A percentile compares a stretch with the other conserved stretches of the same genome.
Evolutionary conservation across 35 echinoderm and acorn worm species (phyloP).

Genomic region (Strongylocentrotus purpuratus): DNA sequence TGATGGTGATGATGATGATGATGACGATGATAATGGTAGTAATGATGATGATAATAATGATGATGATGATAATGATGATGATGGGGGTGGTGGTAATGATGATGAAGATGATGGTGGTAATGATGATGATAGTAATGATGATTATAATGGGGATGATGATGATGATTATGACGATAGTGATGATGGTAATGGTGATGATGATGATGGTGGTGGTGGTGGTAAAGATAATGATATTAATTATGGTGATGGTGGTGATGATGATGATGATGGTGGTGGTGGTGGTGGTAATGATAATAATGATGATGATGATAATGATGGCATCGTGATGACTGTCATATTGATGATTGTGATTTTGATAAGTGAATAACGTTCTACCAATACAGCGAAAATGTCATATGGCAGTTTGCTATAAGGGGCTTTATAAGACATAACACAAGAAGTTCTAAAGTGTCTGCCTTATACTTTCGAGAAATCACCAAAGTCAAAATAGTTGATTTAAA

Average conservation of each 20-base stretch:
- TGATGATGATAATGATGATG: not conserved
- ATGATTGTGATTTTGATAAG: not conserved
- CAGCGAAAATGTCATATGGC: too few relatives aligned
- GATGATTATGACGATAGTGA: not conserved
- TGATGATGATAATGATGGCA: not conserved
- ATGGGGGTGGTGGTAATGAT: not conserved
- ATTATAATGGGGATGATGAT: not conserved
- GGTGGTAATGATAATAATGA: not conserved
- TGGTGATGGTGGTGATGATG: not conserved
- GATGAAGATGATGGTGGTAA: not conserved
- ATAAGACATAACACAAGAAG: too few relatives aligned
- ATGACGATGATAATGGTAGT: not conserved
- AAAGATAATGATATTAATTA: not conserved
- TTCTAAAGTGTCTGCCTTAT: too few relatives aligned
- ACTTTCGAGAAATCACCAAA: too few relatives aligned
- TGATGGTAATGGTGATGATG: not conserved
- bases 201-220: not conserved
- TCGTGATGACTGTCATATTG: not conserved
- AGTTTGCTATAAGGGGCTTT: too few relatives aligned
- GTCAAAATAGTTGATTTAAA: too few relatives aligned
- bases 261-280: not conserved
- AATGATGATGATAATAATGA: not conserved
- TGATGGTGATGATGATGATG: not conserved
- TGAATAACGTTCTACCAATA: too few relatives aligned
- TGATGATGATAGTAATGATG: not conserved